These are phyloP conservation scores for Chiloscyllium plagiosum DNA, from an alignment of 2,113 vertebrate species.

Conservation along the genomic window DNA sequence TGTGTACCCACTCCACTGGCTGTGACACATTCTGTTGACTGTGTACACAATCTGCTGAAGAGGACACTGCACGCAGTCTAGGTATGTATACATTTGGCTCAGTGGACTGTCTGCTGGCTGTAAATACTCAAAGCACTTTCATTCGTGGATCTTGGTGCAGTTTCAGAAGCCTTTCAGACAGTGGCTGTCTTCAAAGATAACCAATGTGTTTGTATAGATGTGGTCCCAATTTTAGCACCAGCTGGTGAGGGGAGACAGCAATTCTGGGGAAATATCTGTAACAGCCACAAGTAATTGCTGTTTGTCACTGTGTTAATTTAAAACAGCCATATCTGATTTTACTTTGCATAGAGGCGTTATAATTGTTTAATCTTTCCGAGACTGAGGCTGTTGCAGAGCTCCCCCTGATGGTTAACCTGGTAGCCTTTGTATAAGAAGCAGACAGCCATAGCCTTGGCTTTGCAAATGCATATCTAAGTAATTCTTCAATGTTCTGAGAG, in stretches of 20 bases:
- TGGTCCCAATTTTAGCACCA: background rate
- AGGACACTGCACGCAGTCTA: no score
- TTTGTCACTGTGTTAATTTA: background rate
- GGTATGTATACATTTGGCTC: background rate
- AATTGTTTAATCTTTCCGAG: background rate
- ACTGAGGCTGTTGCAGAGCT: background rate
- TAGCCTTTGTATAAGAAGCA: background rate
- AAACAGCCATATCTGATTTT: background rate
- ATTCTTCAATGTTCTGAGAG: no score
- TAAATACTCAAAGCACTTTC: background rate
- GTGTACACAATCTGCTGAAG: no score
- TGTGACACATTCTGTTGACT: no score
- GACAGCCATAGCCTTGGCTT: background rate
- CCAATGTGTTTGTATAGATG: background rate
- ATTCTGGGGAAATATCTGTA: background rate
- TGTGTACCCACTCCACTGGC: no score
- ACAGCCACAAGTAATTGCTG: background rate
- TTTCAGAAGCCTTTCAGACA: background rate
- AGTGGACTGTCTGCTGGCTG: background rate
- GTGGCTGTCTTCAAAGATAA: background rate
- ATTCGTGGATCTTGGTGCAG: background rate
- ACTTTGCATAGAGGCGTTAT: background rate
- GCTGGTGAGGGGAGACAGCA: background rate
- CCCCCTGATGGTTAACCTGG: background rate
- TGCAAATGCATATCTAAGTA: no score